Conservation (phyloP, 2,113 vertebrate species). For the Neoarius graeffei region DNA sequence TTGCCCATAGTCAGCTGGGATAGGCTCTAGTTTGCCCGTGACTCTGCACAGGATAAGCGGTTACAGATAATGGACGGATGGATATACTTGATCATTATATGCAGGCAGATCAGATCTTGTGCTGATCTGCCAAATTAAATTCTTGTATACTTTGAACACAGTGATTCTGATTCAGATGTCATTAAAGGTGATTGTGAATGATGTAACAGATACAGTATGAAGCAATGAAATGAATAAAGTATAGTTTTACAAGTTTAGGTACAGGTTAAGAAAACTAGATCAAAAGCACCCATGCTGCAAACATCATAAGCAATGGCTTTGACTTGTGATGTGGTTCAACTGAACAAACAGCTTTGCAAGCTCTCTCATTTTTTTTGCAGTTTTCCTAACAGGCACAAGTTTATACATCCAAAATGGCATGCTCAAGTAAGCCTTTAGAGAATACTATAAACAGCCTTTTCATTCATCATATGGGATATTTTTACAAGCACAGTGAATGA, state of each 20-base stretch:
- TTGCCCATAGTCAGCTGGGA: too few species aligned
- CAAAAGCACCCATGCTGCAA: constrained; percentile 6
- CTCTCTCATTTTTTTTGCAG: constrained; percentile 27
- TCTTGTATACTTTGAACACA: background rate
- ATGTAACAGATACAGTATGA: background rate
- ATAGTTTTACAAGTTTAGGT: background rate
- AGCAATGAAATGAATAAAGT: background rate
- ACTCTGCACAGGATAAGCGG: too few species aligned
- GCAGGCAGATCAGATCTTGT: background rate
- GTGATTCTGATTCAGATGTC: background rate
- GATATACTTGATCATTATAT: too few species aligned
- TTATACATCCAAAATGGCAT: constrained; percentile 15
- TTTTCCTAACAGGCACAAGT: constrained; percentile 15
- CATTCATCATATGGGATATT: constrained; percentile 18
- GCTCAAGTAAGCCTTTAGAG: constrained; percentile 12
- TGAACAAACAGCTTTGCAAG: constrained; percentile 21
- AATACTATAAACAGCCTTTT: constrained; percentile 25
- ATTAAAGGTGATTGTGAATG: background rate
- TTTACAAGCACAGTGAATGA: constrained; percentile 29
- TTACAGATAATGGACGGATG: too few species aligned
- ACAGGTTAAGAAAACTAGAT: constrained; percentile 15
- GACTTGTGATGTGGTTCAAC: background rate
- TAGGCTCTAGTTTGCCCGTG: too few species aligned
- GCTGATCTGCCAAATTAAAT: background rate
- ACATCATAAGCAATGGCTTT: constrained; percentile 24